phyloP scores from a whole-genome alignment of 2,888 invertebrate genomes.

The Torymus tubicola region DNA sequence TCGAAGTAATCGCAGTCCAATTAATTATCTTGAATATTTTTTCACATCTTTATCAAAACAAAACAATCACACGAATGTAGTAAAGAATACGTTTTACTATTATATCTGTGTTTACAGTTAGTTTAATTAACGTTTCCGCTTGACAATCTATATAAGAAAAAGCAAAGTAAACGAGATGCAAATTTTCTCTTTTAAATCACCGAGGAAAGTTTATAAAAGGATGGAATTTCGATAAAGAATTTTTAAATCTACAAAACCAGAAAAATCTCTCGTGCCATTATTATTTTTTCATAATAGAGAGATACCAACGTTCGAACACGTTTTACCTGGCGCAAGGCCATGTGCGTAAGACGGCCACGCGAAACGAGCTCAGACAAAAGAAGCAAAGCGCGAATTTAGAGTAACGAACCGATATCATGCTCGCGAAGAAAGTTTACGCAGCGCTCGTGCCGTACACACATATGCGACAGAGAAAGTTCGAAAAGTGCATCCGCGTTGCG shows the following conservation, averaged over 20 bases:
- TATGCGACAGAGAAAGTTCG: constrained; percentile 33
- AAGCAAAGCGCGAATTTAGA: constrained; percentile 23
- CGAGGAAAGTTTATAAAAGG: neutral
- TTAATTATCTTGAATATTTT: no score
- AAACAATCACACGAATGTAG: neutral
- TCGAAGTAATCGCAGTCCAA: no score
- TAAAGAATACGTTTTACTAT: neutral
- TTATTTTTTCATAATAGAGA: constrained; percentile 2
- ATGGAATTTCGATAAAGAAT: constrained; percentile 13
- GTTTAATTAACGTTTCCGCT: no score
- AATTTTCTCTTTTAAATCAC: neutral
- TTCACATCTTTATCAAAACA: no score
- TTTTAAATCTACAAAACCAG: constrained; percentile 1
- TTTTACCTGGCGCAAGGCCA: neutral
- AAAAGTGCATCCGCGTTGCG: constrained; percentile 2
- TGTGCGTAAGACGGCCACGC: neutral
- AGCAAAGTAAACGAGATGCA: no score
- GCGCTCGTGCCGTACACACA: neutral
- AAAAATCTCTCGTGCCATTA: neutral
- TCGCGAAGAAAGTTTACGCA: constrained; percentile 29
- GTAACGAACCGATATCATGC: constrained; percentile 32
- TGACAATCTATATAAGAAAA: no score
- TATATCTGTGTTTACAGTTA: no score
- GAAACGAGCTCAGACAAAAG: constrained; percentile 29
- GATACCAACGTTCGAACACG: neutral